phyloP scores from a whole-genome alignment of 2,888 invertebrate genomes.

The Celastrina argiolus region DNA sequence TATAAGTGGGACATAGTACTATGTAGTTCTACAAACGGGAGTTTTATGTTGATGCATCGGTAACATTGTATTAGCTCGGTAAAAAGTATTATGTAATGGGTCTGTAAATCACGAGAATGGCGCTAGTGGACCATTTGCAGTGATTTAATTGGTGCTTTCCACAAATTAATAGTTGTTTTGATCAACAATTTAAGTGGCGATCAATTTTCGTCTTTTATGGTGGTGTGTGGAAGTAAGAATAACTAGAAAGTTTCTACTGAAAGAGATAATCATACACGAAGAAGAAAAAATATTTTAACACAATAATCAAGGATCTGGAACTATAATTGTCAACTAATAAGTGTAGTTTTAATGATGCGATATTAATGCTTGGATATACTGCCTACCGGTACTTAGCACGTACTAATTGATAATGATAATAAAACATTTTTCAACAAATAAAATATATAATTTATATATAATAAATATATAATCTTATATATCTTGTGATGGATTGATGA shows the following conservation, averaged over 20 bases:
- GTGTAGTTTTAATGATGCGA: no score
- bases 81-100: slow-evolving; percentile 11
- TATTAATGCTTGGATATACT: no score
- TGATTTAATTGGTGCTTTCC: slow-evolving; percentile 21
- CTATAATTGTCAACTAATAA: no score
- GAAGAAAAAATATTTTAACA: no score
- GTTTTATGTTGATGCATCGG: not conserved
- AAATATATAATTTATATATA: no score
- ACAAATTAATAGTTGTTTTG: slow-evolving; percentile 17
- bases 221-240: not conserved
- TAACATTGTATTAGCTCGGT: not conserved
- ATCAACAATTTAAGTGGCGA: slow-evolving; percentile 1
- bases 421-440: no score
- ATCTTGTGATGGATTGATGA: not conserved
- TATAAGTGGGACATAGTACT: no score
- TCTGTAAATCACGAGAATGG: slow-evolving; percentile 7
- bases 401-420: no score
- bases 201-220: not conserved
- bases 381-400: no score
- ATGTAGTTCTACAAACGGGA: not conserved
- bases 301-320: no score
- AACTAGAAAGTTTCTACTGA: not conserved
- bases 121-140: slow-evolving; percentile 4
- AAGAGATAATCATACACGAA: not conserved
- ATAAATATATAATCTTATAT: not conserved